Conservation (phyloP, 2,113 vertebrate genomes). For the Brachionichthys hirsutus region DNA sequence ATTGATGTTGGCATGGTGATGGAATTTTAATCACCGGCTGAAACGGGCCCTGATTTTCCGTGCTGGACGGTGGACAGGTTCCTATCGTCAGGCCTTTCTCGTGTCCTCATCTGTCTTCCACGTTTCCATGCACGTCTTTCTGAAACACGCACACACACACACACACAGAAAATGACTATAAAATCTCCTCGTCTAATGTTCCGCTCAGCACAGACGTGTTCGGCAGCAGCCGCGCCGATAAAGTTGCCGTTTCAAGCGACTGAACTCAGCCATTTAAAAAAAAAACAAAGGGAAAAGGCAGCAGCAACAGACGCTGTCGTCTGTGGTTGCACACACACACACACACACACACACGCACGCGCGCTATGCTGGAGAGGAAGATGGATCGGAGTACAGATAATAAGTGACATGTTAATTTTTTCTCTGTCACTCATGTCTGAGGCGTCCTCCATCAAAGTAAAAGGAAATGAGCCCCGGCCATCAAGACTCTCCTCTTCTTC, state of each 20-base stretch:
- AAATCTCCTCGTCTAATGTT: conserved; percentile 55
- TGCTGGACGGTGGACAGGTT: conserved; percentile 16
- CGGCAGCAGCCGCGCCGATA: conserved; percentile 32
- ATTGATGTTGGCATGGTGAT: conserved; percentile 48
- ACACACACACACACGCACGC: conserved; percentile 19
- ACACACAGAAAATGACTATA: conserved; percentile 44
- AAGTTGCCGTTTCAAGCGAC: conserved; percentile 72
- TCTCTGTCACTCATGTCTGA: conserved; percentile 77
- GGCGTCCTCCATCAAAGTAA: conserved; percentile 70
- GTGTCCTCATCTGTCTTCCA: conserved; percentile 30
- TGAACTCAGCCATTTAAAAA: conserved; percentile 71
- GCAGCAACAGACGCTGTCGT: conserved; percentile 14
- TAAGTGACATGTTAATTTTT: conserved; percentile 85
- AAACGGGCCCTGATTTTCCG: conserved; percentile 52
- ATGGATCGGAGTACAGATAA: conserved; percentile 79
- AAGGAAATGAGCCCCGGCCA: conserved; percentile 53
- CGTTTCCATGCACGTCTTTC: conserved; percentile 15
- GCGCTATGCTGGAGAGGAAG: conserved; percentile 64
- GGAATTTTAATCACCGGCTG: conserved; percentile 48
- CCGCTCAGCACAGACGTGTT: conserved; percentile 41
- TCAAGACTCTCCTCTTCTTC: conserved; percentile 37
- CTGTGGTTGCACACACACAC: conserved; percentile 30
- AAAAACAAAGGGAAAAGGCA: conserved; percentile 12
- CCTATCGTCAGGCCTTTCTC: conserved; percentile 13
- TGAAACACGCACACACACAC: conserved; percentile 13